Evolutionary conservation across 2,113 vertebrate genomes (phyloP), one percentile per base, ranked within the genome.

Genomic region (Scortum barcoo): DNA sequence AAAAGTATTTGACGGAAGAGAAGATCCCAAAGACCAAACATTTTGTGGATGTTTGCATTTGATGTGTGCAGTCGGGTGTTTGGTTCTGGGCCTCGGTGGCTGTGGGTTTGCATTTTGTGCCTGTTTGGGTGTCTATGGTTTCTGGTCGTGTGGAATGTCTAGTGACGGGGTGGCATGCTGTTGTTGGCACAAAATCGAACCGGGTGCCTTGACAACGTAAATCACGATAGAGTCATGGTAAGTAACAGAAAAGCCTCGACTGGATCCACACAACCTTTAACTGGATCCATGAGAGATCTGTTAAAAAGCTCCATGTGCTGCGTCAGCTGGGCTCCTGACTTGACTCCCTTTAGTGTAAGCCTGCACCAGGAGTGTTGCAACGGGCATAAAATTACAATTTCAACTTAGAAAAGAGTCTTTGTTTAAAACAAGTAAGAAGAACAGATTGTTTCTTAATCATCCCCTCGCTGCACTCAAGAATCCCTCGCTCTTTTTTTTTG

Each of bases 21-120:
- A 78, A 83, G 77, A 90, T 90, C 91, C 85, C 87, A 89, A 85
- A 88, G 91, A 91, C 91, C 90, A 93, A 93, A 92, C 87, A 83
- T 91, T 78, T 76, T 66, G 8, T 84, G 75, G 71, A 70, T 88
- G 82, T 86, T 74, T 81, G 67, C 19, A 33, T 72, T 72, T 63
- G 78, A 61, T 85, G 76, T 85, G 70, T 76, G 83, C 71, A 42
- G 69, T 72, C 33, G 26, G 60, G 48, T 80, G 65, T 81, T 65
- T 76, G 80, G 53, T 38, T 28, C 67, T 50, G 62, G 22, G 78
- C 57, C 46, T 71, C 5, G 28, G 62, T 65, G 70, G 68, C 54
- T 86, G 68, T 50, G 81, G 72, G 48, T 84, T 62, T 88, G 80
- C 66, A 63, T 81, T 63, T 80, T 80, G 54, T 71, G 77, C 48